phyloP scores from a whole-genome alignment of 2,113 vertebrate genomes.

The Grammomys dolichurus region DNA sequence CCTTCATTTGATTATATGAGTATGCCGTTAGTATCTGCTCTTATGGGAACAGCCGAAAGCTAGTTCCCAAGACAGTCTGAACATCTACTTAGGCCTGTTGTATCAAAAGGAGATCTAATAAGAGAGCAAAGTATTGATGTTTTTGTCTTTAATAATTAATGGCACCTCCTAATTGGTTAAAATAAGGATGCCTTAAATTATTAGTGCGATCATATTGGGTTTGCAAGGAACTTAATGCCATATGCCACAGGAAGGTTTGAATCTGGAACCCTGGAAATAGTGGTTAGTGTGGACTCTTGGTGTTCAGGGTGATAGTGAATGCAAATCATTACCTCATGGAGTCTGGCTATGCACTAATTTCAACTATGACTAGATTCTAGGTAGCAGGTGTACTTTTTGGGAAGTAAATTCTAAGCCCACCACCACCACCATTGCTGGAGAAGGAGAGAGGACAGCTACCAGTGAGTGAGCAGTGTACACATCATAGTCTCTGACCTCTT shows the following conservation, averaged over 20 bases:
- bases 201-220: conserved; percentile 9
- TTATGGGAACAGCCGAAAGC: conserved; percentile 28
- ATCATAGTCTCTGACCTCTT: neutral
- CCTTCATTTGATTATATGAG: neutral
- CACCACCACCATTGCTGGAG: neutral
- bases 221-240: conserved; percentile 39
- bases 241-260: neutral
- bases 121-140: conserved; percentile 55
- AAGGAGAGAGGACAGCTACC: neutral
- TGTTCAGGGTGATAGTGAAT: neutral
- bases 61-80: conserved; percentile 29
- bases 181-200: conserved; percentile 31
- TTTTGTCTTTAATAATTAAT: conserved; percentile 72
- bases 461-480: neutral
- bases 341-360: neutral
- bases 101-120: conserved; percentile 26
- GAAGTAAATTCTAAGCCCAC: neutral
- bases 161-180: conserved; percentile 55
- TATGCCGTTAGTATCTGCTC: neutral
- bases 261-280: neutral
- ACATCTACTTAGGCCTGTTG: neutral
- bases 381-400: neutral
- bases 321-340: neutral
- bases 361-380: neutral
- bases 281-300: neutral